Evolutionary conservation across 2,113 vertebrate genomes (phyloP), one percentile per base, ranked within the genome.

Genomic region (Calypte anna): DNA sequence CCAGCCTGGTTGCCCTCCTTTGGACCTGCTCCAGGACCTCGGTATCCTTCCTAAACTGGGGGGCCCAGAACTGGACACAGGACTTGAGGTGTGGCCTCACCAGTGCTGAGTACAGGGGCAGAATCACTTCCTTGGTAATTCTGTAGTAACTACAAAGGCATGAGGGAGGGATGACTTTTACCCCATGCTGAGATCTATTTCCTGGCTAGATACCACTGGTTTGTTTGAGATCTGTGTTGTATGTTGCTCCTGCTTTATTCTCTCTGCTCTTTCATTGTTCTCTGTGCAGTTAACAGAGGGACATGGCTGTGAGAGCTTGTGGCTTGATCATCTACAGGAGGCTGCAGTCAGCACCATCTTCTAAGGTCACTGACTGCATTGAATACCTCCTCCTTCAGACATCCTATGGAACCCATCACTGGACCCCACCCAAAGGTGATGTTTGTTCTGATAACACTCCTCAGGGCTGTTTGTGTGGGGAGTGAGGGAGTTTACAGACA

Each of bases 381-480:
- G 98, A 99, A 88, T 99, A 98, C 93, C 99, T 99, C 12, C 98
- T 99, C 16, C 97, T 99, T 38, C 99, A 99, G 97, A 99, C 99
- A 3, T 99, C 99, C 8, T 98, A 99, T 6, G 99, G 99, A 43
- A 94, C 96, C 40, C 98, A 99, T 92, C 99, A 99, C 97, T 99
- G 99, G 99, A 99, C 99, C 18, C 99, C 99, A 22, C 99, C 99
- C 36, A 99, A 99, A 99, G 99, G 99, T 99, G 62, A n/a, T 48
- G 25, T 43, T 88, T 63, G 19, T 57, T 78, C 51, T 80, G 12
- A 4, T 59, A n/a, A 31, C 15, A 8, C 12, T 2, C 30, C 28
- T 43, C 10, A 31, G 2, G 12, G 28, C 31, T 4, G 0, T 9
- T 40, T 64, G 30, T 63, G 53, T 63, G 2, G 2, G 38, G 44